A percentile compares a stretch with the other conserved stretches of the same genome.
Evolutionary conservation across 1,140 invertebrate genomes (phyloP).

Genomic region (Drosophila albomicans): DNA sequence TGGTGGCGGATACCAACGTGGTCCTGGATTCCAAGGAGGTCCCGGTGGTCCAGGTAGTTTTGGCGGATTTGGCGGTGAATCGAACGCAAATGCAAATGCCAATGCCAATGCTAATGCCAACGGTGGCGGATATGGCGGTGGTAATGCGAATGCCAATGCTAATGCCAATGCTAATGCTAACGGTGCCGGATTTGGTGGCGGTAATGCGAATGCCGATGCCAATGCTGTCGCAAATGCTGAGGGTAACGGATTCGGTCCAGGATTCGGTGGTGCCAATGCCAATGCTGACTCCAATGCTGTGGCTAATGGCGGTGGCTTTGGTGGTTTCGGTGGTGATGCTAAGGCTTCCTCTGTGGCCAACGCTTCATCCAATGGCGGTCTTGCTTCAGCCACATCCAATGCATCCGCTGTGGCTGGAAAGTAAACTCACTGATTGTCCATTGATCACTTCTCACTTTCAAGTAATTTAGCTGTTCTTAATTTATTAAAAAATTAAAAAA

Average conservation of each 20-base stretch:
- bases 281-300: conserved; percentile 13
- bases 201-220: conserved; percentile 17
- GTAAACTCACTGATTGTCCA: not conserved
- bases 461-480: conserved; percentile 6
- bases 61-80: not conserved
- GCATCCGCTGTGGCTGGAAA: conserved; percentile 3
- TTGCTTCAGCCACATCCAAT: conserved; percentile 11
- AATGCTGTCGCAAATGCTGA: conserved; percentile 4
- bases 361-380: conserved; percentile 9
- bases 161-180: not conserved
- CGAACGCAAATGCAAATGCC: not conserved
- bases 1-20: not conserved
- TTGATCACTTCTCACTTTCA: not conserved
- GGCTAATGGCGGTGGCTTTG: conserved; percentile 1
- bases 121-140: conserved; percentile 1
- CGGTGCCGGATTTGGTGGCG: not conserved
- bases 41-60: not conserved
- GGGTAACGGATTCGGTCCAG: not conserved
- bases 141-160: conserved; percentile 12
- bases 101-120: not conserved
- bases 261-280: conserved; percentile 13
- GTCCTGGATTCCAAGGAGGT: not conserved
- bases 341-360: conserved; percentile 5
- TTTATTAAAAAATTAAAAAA: conserved; percentile 9
- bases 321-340: conserved; percentile 9